Percentiles rank a stretch among this genome's conserved stretches.
Conservation (phyloP, 2,113 vertebrate genomes). For the Chaetodon auriga region DNA sequence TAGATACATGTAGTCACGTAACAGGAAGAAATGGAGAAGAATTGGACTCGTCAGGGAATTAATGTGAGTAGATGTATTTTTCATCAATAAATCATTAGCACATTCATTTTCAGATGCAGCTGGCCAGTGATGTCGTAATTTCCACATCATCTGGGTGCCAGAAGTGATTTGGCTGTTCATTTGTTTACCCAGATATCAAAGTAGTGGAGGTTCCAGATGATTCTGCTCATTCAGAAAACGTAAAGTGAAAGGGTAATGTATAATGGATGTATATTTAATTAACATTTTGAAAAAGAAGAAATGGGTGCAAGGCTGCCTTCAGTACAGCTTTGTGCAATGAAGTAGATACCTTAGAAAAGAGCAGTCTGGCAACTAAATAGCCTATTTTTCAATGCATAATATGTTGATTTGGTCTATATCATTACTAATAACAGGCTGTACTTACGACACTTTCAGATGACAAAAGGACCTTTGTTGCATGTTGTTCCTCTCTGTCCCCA, state of each 20-base stretch:
- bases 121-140: background rate
- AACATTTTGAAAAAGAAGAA: too few relatives aligned
- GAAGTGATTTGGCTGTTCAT: slow-evolving; percentile 13
- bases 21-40: slow-evolving; percentile 4
- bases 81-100: slow-evolving; percentile 34
- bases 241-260: background rate
- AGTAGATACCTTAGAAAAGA: too few relatives aligned
- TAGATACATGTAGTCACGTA: slow-evolving; percentile 15
- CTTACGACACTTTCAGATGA: too few relatives aligned
- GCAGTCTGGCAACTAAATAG: too few relatives aligned
- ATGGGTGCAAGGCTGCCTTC: too few relatives aligned
- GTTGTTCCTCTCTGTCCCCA: background rate
- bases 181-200: slow-evolving; percentile 35
- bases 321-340: too few relatives aligned
- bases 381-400: too few relatives aligned
- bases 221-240: background rate
- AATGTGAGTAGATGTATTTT: background rate
- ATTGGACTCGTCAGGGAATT: background rate
- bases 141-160: background rate
- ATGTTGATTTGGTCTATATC: too few relatives aligned
- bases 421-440: too few relatives aligned
- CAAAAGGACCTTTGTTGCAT: background rate
- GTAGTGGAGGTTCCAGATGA: slow-evolving; percentile 4
- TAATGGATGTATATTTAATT: too few relatives aligned
- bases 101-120: slow-evolving; percentile 8